Evolutionary conservation across 2,113 vertebrate species (phyloP).

Genomic region (Glaucomys volans): DNA sequence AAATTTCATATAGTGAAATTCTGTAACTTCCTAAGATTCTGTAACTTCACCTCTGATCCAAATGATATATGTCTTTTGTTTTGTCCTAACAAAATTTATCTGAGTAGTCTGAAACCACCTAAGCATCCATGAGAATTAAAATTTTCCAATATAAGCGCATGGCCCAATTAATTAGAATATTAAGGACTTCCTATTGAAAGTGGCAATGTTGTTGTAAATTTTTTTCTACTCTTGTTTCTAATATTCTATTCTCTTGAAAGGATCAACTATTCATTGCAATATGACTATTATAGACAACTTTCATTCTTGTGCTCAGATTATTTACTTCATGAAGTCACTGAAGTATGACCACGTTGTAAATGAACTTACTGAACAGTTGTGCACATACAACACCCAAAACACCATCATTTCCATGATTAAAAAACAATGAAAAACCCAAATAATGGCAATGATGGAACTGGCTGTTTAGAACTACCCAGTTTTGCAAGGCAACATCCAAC

Average conservation of each 20-base stretch:
- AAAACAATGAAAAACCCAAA: neutral
- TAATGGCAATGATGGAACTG: neutral
- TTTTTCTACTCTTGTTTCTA: neutral
- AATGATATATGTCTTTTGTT: neutral
- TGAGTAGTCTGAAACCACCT: neutral
- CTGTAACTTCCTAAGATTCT: neutral
- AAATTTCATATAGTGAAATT: neutral
- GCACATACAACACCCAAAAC: neutral
- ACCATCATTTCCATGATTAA: neutral
- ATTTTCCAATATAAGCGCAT: neutral
- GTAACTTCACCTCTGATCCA: neutral
- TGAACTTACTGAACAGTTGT: neutral
- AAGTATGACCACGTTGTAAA: neutral
- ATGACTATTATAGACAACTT: neutral
- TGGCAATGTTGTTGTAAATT: neutral
- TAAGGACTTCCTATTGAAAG: too few relatives aligned
- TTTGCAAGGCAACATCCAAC: neutral
- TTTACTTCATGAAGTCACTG: neutral
- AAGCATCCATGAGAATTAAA: neutral
- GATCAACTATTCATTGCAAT: neutral
- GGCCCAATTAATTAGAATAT: neutral
- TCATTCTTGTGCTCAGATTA: neutral
- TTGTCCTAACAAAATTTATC: neutral
- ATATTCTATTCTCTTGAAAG: neutral
- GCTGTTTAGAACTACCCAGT: neutral